phyloP scores from a whole-genome alignment of 2,113 vertebrate genomes.

The Osmerus eperlanus region DNA sequence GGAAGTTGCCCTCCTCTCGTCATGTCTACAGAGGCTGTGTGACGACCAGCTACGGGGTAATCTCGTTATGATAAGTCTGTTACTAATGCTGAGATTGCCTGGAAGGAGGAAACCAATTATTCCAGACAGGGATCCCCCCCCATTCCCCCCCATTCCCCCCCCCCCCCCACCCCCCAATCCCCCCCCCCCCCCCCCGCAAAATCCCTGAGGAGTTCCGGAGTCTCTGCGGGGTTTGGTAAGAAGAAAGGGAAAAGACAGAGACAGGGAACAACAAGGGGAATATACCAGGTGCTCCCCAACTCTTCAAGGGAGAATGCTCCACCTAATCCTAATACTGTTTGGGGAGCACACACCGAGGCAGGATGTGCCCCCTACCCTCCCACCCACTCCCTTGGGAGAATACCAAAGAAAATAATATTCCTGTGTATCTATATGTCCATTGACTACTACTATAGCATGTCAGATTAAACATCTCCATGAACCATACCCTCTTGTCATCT shows the following conservation, averaged over 20 bases:
- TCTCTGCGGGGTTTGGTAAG: constrained; percentile 32
- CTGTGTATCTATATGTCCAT: too few species aligned
- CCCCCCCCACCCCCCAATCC: too few species aligned
- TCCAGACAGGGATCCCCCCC: constrained; percentile 28
- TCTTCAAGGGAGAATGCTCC: constrained; percentile 27
- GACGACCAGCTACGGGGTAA: constrained; percentile 44
- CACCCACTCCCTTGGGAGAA: background rate
- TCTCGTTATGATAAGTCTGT: constrained; percentile 67
- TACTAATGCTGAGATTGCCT: constrained; percentile 47
- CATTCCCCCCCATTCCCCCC: too few species aligned
- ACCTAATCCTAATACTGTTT: constrained; percentile 49
- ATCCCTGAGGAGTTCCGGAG: constrained; percentile 42
- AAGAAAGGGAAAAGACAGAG: background rate
- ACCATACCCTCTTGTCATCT: too few species aligned
- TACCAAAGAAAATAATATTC: background rate
- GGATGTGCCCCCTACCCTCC: too few species aligned
- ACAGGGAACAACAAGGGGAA: constrained; percentile 28
- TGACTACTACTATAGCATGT: too few species aligned
- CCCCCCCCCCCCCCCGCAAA: background rate
- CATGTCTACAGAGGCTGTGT: constrained; percentile 50
- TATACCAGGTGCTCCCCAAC: constrained; percentile 36
- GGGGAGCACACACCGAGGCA: constrained; percentile 16
- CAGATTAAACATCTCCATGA: too few species aligned
- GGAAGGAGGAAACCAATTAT: constrained; percentile 58
- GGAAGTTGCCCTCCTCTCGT: constrained; percentile 51